Evolutionary conservation across 2,113 vertebrate species (phyloP).

Genomic region (Heliornis fulica): DNA sequence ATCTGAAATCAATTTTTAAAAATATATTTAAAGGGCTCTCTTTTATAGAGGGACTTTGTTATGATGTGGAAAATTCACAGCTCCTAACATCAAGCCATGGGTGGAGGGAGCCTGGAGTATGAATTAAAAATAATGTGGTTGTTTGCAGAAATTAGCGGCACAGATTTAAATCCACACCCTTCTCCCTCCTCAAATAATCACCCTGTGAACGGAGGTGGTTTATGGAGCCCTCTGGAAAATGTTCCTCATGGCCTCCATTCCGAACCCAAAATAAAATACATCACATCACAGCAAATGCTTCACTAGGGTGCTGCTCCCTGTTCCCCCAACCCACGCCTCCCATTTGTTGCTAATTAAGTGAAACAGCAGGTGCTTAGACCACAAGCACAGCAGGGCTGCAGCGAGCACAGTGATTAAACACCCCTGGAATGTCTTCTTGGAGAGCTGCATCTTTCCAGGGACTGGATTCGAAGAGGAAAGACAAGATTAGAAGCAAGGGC

Average conservation of each 20-base stretch:
- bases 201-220: constrained; percentile 27
- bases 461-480: background rate
- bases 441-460: constrained; percentile 45
- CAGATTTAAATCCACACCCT: constrained; percentile 5
- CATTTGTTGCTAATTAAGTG: constrained; percentile 68
- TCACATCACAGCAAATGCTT: constrained; percentile 29
- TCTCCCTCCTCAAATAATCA: constrained; percentile 51
- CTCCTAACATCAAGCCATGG: constrained; percentile 35
- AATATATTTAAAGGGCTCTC: background rate
- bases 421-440: constrained; percentile 59
- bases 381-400: constrained; percentile 21
- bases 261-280: constrained; percentile 25
- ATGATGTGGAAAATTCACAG: constrained; percentile 44
- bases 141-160: constrained; percentile 41
- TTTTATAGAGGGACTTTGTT: constrained; percentile 41
- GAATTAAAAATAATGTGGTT: constrained; percentile 63
- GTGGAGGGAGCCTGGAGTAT: constrained; percentile 40
- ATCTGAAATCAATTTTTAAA: constrained; percentile 10
- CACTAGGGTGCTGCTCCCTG: constrained; percentile 35
- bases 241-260: constrained; percentile 37
- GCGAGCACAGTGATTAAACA: constrained; percentile 4
- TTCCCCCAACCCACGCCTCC: constrained; percentile 34
- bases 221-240: constrained; percentile 56
- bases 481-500: background rate
- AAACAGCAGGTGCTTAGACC: constrained; percentile 64